Conservation (phyloP, 2,113 vertebrate species). For the Dryoscopus gambensis region DNA sequence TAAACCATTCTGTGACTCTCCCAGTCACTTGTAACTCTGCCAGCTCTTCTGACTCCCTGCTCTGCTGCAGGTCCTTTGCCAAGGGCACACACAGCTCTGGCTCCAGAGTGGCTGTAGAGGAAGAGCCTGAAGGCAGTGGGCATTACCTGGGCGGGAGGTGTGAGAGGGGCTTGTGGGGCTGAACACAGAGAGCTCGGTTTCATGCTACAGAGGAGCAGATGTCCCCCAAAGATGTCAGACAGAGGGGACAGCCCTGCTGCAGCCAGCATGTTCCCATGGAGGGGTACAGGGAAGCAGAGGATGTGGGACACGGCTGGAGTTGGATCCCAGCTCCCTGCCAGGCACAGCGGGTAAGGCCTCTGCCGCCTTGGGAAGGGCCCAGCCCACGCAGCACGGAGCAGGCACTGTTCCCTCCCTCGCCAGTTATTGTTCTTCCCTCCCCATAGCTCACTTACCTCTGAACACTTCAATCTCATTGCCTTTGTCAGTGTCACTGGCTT, state of each 20-base stretch:
- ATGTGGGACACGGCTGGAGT: background rate
- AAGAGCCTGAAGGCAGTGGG: background rate
- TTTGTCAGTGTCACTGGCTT: constrained; percentile 34
- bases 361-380: background rate
- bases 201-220: accelerated
- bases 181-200: background rate
- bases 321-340: background rate
- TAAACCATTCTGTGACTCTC: background rate
- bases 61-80: background rate
- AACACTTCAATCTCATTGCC: constrained; percentile 8
- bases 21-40: accelerated
- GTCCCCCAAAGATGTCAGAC: background rate
- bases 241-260: background rate
- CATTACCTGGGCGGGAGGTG: background rate
- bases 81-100: background rate
- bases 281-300: background rate
- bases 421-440: constrained; percentile 17
- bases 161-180: background rate
- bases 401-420: background rate
- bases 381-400: constrained; percentile 13
- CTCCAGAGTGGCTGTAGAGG: background rate
- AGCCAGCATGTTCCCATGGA: background rate
- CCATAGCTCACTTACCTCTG: constrained; percentile 8
- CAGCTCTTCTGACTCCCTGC: background rate
- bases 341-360: background rate